Evolutionary conservation across 2,113 vertebrate species (phyloP).

Genomic region (Hemiscyllium ocellatum): DNA sequence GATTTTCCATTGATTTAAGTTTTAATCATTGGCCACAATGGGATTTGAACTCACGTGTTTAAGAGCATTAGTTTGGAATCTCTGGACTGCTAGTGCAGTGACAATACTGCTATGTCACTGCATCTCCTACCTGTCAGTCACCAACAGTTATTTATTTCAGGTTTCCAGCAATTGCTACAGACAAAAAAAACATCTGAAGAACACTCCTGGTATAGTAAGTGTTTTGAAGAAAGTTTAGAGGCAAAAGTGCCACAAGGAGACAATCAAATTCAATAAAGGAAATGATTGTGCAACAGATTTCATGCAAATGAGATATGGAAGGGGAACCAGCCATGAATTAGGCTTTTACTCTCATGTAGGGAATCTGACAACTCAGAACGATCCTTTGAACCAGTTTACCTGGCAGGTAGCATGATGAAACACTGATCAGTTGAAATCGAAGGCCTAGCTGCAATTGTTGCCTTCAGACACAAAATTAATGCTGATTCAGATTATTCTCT

Average conservation of each 20-base stretch:
- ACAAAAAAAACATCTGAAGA: background rate
- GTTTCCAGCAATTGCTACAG: background rate
- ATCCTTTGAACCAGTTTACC: background rate
- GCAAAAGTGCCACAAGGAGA: background rate
- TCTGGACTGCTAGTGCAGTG: no score
- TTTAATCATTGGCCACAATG: no score
- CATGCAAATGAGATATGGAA: background rate
- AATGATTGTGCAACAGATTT: background rate
- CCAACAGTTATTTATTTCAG: background rate
- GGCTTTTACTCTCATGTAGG: background rate
- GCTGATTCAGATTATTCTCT: background rate
- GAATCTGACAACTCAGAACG: background rate
- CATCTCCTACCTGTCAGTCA: no score
- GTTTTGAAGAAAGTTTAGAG: background rate
- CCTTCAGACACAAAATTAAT: background rate
- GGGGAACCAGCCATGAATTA: background rate
- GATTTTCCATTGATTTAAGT: no score
- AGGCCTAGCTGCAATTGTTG: background rate
- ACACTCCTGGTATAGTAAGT: background rate
- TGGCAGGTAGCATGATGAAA: background rate
- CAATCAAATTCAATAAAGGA: background rate
- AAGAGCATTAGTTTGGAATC: no score
- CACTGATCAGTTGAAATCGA: background rate
- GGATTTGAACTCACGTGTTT: no score
- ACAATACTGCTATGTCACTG: no score